Evolutionary conservation across 1,140 invertebrate genomes (phyloP).

Genomic region (Drosophila sechellia): DNA sequence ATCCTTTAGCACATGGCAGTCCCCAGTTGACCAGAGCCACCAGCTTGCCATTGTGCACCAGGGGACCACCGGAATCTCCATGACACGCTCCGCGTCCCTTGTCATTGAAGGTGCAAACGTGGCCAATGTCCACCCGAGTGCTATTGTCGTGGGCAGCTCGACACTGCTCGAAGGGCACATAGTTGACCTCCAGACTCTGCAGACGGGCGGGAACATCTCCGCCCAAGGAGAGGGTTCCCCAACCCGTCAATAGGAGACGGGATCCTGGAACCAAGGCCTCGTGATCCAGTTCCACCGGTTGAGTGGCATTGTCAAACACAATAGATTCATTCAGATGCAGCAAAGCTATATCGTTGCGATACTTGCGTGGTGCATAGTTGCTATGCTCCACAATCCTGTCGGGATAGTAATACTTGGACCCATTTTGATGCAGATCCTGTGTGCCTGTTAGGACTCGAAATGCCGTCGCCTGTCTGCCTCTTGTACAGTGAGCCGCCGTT

Average conservation of each 20-base stretch:
- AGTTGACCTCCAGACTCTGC: conserved; percentile 76
- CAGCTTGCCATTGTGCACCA: conserved; percentile 84
- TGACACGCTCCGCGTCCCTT: conserved; percentile 87
- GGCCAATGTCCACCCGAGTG: conserved; percentile 78
- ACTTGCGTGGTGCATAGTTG: conserved; percentile 76
- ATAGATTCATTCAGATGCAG: conserved; percentile 85
- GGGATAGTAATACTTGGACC: conserved; percentile 62
- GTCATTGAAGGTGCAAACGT: conserved; percentile 88
- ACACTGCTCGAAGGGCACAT: conserved; percentile 74
- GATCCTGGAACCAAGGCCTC: conserved; percentile 55
- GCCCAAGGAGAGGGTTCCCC: conserved; percentile 85
- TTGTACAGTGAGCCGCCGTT: conserved; percentile 85
- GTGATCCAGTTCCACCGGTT: conserved; percentile 76
- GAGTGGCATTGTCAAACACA: conserved; percentile 84
- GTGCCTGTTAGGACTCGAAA: conserved; percentile 73
- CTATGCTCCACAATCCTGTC: conserved; percentile 74
- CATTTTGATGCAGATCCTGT: conserved; percentile 71
- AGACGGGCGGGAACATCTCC: conserved; percentile 72
- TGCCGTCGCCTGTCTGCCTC: conserved; percentile 38
- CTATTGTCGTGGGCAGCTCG: conserved; percentile 69
- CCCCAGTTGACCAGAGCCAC: conserved; percentile 87
- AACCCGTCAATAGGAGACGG: conserved; percentile 85
- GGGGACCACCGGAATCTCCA: conserved; percentile 85
- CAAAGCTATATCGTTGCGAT: conserved; percentile 86
- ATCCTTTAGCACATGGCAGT: conserved; percentile 85